Conservation (phyloP, 2,888 invertebrate species). For the Venustoraphidia nigricollis region DNA sequence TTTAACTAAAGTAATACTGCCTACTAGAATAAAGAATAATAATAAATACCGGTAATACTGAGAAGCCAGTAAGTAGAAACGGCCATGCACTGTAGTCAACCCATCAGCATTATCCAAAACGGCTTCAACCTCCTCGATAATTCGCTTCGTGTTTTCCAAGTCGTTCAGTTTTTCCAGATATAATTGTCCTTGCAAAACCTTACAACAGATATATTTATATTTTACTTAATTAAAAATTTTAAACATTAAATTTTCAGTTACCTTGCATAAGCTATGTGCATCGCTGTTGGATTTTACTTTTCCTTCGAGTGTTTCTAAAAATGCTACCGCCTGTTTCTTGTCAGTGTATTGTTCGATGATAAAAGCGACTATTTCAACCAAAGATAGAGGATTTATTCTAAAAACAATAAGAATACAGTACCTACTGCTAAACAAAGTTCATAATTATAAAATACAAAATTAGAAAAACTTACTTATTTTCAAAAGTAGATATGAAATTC, state of each 20-base stretch:
- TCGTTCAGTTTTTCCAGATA: constrained; percentile 63
- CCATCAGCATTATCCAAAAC: constrained; percentile 82
- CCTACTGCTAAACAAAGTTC: neutral
- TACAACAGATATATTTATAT: constrained; percentile 10
- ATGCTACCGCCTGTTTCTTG: constrained; percentile 70
- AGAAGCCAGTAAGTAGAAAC: constrained; percentile 85
- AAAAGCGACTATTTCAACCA: constrained; percentile 74
- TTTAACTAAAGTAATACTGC: neutral
- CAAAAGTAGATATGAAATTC: constrained; percentile 84
- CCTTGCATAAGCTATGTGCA: constrained; percentile 75
- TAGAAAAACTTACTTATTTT: constrained; percentile 66
- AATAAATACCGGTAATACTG: constrained; percentile 61
- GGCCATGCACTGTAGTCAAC: constrained; percentile 82
- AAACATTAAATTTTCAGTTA: constrained; percentile 17
- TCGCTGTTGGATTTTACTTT: constrained; percentile 78
- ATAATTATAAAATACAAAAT: neutral
- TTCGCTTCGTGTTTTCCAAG: constrained; percentile 61
- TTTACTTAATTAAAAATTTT: neutral
- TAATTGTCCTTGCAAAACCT: constrained; percentile 71
- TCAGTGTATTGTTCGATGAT: constrained; percentile 63
- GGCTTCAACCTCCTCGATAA: constrained; percentile 74
- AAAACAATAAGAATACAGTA: constrained; percentile 18
- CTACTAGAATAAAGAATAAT: no score
- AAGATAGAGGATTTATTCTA: constrained; percentile 84
- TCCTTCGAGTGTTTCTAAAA: constrained; percentile 74